Percentiles rank a stretch among this genome's conserved stretches.
phyloP scores from a whole-genome alignment of 2,888 invertebrate species.

The Megaustenia siamemsis region DNA sequence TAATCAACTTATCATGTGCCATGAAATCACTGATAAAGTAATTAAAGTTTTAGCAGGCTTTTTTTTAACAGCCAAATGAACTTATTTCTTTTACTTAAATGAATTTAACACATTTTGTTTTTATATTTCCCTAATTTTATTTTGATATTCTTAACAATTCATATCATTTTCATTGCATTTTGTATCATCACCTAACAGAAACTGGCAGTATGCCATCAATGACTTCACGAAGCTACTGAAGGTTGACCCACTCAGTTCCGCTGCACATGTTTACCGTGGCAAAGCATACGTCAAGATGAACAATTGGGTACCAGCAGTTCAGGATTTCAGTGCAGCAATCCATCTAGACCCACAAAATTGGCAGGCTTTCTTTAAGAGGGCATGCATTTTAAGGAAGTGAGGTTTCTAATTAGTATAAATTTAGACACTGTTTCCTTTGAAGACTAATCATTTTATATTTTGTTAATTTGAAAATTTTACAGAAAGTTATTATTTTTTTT shows the following conservation, averaged over 20 bases:
- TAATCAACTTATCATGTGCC: no score
- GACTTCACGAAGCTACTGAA: slow-evolving; percentile 79
- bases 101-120: no score
- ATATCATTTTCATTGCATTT: not conserved
- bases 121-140: no score
- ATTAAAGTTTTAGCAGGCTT: no score
- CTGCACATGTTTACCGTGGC: slow-evolving; percentile 76
- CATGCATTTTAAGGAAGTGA: slow-evolving; percentile 78
- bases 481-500: no score
- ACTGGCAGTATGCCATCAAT: slow-evolving; percentile 77
- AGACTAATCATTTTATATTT: no score
- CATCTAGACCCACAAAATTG: slow-evolving; percentile 78
- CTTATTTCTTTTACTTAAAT: no score
- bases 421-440: no score
- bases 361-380: slow-evolving; percentile 78
- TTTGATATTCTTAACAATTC: not conserved
- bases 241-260: slow-evolving; percentile 74
- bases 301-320: slow-evolving; percentile 76
- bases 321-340: slow-evolving; percentile 79
- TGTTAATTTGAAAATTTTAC: no score
- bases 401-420: slow-evolving; percentile 32
- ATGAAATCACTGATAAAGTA: no score
- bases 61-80: no score
- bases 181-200: slow-evolving; percentile 37
- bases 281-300: slow-evolving; percentile 74